Base-by-base conservation (phyloP, 2,797 vertebrate species). In the Chelon auratus region DNA sequence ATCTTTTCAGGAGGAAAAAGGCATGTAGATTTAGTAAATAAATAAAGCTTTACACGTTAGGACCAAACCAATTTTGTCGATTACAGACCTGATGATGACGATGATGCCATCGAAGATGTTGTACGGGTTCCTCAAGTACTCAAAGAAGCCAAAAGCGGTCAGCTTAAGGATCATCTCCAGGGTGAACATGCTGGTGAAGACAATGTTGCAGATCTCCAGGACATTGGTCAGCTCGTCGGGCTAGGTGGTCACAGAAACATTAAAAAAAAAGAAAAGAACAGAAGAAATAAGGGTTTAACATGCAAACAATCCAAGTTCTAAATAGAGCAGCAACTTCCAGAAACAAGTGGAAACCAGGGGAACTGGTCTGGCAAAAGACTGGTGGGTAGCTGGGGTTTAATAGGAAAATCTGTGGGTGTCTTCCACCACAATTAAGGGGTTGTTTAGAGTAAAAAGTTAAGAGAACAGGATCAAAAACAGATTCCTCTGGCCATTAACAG, bases 181-280 rank as follows among this genome's bases (percentile, higher is more conserved):
- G 30, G 97, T 96, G 50, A 99, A 99, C 97, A 99, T 98, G 90
- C 97, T 98, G 87, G 97, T 99, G 86, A 99, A 99, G 45, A 98
- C 97, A 61, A 99, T 97, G 8, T 99, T 99, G 85, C 96, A 97
- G 93, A 99, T 98, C 90, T 99, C 97, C 93, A 99, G 89, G 74
- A 98, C 94, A 22, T 98, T 97, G 72, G 97, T 99, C 86, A 99
- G 86, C 87, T 99, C 97, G 10, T 97, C 97, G 0, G 97, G 97
- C 97, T 98, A 66, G 9, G 15, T 26, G 30, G 26, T 33, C 5
- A 59, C 12, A 55, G 5, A 55, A 51, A 51, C 12, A 53, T 12
- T 18, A 51, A 12, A 50, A 48, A 4, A 42, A 8, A 15, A 54
- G 14, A 14, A 52, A 36, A 24, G 37, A 17, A 20, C 1, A 18